A percentile compares a stretch with the other conserved stretches of the same genome.
These are phyloP conservation scores for Podilymbus podiceps DNA, from an alignment of 2,113 vertebrate species.

Conservation along the genomic window DNA sequence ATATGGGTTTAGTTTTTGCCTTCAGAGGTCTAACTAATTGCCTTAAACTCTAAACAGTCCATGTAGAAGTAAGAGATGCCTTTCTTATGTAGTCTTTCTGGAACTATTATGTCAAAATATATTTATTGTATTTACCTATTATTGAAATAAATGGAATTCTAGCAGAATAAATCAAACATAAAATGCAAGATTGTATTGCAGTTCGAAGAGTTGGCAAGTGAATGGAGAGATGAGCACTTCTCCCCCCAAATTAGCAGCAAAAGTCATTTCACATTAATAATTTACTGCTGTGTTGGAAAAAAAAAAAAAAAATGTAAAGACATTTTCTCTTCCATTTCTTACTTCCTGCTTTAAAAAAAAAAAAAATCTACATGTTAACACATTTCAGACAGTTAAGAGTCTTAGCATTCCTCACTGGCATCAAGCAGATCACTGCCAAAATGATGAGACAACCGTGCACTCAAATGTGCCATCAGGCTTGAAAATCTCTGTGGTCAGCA, in stretches of 20 bases:
- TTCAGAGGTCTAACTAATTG: background rate
- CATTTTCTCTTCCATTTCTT: background rate
- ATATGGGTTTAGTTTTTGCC: background rate
- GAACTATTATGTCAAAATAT: background rate
- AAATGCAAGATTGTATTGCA: background rate
- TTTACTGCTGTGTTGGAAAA: conserved; percentile 14
- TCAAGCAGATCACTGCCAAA: conserved; percentile 59
- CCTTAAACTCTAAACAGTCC: background rate
- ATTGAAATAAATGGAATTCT: conserved; percentile 34
- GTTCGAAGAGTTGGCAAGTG: background rate
- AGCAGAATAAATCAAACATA: background rate
- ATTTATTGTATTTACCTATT: background rate
- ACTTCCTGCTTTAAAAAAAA: background rate
- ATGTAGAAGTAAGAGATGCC: background rate
- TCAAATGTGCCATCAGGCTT: conserved; percentile 49
- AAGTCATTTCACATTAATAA: conserved; percentile 34
- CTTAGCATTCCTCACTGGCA: conserved; percentile 55
- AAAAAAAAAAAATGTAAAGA: conserved; percentile 6
- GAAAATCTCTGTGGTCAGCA: conserved; percentile 55
- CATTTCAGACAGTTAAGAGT: conserved; percentile 57
- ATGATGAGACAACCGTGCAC: conserved; percentile 53
- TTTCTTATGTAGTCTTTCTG: background rate
- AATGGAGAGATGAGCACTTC: conserved; percentile 2
- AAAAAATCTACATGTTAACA: conserved; percentile 31
- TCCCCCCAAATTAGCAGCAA: background rate